Percentiles rank a stretch among this genome's conserved stretches.
phyloP scores from a whole-genome alignment of 2,888 invertebrate species.

The Calephelis perditalis region DNA sequence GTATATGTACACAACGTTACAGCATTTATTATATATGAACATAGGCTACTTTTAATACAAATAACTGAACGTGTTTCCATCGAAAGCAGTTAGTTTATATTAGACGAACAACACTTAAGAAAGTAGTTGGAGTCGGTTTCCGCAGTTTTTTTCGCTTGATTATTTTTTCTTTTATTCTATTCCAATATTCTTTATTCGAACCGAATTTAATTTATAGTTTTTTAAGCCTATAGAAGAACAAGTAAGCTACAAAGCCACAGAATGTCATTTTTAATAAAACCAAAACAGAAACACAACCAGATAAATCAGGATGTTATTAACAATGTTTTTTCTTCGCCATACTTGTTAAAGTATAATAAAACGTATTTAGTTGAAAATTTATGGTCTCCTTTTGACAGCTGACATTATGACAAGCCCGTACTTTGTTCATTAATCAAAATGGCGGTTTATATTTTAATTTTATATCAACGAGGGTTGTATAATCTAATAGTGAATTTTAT shows the following conservation, averaged over 20 bases:
- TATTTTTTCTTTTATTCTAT: too few relatives aligned
- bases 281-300: neutral
- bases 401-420: conserved; percentile 33
- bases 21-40: too few relatives aligned
- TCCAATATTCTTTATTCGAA: too few relatives aligned
- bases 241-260: neutral
- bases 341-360: conserved; percentile 12
- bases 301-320: conserved; percentile 10
- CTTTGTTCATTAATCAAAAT: conserved; percentile 34
- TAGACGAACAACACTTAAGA: too few relatives aligned
- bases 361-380: conserved; percentile 28
- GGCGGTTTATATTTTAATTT: conserved; percentile 27
- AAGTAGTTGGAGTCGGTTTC: too few relatives aligned
- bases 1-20: too few relatives aligned
- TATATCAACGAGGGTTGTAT: neutral
- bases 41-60: too few relatives aligned
- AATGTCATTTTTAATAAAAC: neutral
- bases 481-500: neutral
- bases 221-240: neutral
- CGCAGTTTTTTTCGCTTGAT: too few relatives aligned
- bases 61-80: too few relatives aligned
- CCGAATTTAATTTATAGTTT: too few relatives aligned
- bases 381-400: conserved; percentile 34
- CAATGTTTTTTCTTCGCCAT: conserved; percentile 10
- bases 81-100: too few relatives aligned